phyloP scores from a whole-genome alignment of 1,140 invertebrate genomes.

The Lethrus apterus region DNA sequence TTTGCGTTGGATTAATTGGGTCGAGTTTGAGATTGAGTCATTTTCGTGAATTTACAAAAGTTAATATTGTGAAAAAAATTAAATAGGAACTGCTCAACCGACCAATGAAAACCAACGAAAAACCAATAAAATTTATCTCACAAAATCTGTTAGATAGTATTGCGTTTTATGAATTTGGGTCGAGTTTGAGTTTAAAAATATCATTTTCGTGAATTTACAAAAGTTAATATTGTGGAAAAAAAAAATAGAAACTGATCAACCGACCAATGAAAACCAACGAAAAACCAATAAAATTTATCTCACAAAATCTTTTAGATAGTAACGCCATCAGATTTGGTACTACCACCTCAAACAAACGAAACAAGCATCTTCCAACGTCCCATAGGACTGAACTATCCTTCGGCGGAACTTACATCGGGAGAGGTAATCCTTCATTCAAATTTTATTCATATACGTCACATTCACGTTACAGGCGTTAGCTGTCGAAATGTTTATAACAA shows the following conservation, averaged over 20 bases:
- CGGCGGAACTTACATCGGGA: neutral
- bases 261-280: neutral
- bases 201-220: neutral
- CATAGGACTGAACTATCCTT: constrained; percentile 8
- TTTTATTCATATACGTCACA: neutral
- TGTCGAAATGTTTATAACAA: constrained; percentile 41
- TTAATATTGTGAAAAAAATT: neutral
- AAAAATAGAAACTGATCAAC: neutral
- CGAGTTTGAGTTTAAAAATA: neutral
- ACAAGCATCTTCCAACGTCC: constrained; percentile 6
- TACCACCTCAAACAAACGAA: neutral
- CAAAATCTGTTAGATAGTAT: constrained; percentile 24
- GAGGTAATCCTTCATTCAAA: neutral
- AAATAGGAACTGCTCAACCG: neutral
- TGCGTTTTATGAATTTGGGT: constrained; percentile 8
- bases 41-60: neutral
- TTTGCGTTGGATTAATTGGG: neutral
- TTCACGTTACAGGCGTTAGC: constrained; percentile 35
- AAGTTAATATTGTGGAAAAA: neutral
- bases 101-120: neutral
- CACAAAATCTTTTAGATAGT: constrained; percentile 22
- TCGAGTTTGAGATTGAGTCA: neutral
- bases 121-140: neutral
- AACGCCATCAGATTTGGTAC: constrained; percentile 19
- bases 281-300: neutral